Percentiles rank a stretch among this genome's conserved stretches.
These are phyloP conservation scores for Nemurella pictetii DNA, from an alignment of 2,888 invertebrate species.

Conservation along the genomic window DNA sequence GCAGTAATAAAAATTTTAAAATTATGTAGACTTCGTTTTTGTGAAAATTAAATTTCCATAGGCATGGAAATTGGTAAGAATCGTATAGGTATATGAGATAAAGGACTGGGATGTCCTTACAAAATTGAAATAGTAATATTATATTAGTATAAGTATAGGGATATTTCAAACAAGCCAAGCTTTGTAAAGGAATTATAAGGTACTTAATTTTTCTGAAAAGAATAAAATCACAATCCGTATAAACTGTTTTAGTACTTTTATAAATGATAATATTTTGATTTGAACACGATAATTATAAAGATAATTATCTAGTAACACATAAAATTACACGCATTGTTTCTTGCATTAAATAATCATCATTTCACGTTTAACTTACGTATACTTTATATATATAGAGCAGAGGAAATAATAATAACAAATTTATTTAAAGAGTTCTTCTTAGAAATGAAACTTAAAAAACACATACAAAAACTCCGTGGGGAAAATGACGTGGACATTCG, in stretches of 20 bases:
- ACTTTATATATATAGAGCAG: background rate
- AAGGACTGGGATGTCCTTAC: too few species aligned
- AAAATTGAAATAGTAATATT: too few species aligned
- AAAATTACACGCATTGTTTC: background rate
- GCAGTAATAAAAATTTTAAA: too few species aligned
- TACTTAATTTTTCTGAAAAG: too few species aligned
- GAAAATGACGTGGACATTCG: background rate
- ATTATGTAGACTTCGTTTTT: too few species aligned
- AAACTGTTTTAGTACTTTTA: background rate
- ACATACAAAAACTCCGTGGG: background rate
- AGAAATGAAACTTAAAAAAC: background rate
- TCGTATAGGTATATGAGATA: too few species aligned
- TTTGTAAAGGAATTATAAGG: too few species aligned
- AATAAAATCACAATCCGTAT: background rate
- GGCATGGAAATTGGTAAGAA: too few species aligned
- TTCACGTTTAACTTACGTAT: background rate
- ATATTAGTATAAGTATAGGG: too few species aligned
- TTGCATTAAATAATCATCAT: background rate
- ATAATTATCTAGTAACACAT: background rate
- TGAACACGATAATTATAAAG: background rate
- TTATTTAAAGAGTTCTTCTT: background rate
- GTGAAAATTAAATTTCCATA: too few species aligned
- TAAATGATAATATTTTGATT: background rate
- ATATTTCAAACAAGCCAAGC: too few species aligned
- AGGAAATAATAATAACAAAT: background rate